Percentiles rank a stretch among this genome's conserved stretches.
phyloP scores from a whole-genome alignment of 2,113 vertebrate species.

The Anoplopoma fimbria region DNA sequence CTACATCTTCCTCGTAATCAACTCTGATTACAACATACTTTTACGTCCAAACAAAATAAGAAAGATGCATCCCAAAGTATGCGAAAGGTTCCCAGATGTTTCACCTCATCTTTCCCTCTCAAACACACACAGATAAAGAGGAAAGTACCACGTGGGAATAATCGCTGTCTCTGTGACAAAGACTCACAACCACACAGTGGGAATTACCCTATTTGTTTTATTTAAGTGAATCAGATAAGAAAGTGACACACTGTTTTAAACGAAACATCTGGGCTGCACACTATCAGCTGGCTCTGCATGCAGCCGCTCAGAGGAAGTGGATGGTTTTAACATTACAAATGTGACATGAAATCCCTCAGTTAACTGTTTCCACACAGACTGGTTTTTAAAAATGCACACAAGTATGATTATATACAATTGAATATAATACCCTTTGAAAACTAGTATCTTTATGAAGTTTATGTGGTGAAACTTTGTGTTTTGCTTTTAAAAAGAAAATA shows the following conservation, averaged over 20 bases:
- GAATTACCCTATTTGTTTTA: slow-evolving; percentile 19
- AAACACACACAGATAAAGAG: slow-evolving; percentile 3
- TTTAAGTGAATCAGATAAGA: slow-evolving; percentile 19
- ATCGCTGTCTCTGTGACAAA: neutral
- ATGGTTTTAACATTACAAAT: slow-evolving; percentile 47
- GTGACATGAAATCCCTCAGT: slow-evolving; percentile 29
- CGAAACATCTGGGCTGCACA: slow-evolving; percentile 66
- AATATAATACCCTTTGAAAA: too few species aligned
- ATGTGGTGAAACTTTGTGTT: too few species aligned
- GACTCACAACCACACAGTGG: neutral
- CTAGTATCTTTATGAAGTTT: too few species aligned
- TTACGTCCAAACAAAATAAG: slow-evolving; percentile 16
- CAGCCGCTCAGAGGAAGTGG: slow-evolving; percentile 13
- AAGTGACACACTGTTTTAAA: neutral
- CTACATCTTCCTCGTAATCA: slow-evolving; percentile 10
- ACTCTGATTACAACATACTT: slow-evolving; percentile 20
- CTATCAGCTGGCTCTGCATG: slow-evolving; percentile 40
- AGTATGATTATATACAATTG: too few species aligned
- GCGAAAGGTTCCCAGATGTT: slow-evolving; percentile 66
- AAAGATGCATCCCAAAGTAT: neutral
- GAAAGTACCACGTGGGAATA: neutral
- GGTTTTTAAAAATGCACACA: neutral
- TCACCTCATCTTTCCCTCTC: slow-evolving; percentile 27
- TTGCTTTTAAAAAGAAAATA: too few species aligned
- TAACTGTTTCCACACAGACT: slow-evolving; percentile 41